These are phyloP conservation scores for Caenorhabditis sp. DNA, from an alignment of 2,888 invertebrate genomes.

Conservation along the genomic window DNA sequence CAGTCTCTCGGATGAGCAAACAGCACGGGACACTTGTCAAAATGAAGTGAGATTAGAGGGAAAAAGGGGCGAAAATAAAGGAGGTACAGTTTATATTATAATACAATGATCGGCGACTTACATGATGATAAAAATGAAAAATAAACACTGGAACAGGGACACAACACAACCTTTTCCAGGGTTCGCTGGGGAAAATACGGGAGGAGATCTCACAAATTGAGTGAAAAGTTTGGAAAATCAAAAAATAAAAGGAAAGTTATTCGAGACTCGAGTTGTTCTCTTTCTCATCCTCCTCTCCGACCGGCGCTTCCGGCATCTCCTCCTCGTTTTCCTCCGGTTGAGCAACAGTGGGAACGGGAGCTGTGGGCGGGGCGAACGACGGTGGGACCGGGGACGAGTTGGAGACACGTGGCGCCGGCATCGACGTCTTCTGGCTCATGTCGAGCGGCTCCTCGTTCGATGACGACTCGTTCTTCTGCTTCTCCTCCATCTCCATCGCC, in stretches of 20 bases:
- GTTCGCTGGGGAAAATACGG: conserved; percentile 3
- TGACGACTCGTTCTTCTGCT: conserved; percentile 9
- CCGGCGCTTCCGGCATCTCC: conserved; percentile 19
- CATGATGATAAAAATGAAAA: not conserved
- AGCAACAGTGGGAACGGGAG: not conserved
- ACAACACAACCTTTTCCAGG: conserved; percentile 1
- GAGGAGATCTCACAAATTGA: conserved; percentile 8
- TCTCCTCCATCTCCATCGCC: conserved; percentile 36
- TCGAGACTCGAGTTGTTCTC: too few species aligned
- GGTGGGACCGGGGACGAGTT: conserved; percentile 15
- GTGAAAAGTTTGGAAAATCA: conserved; percentile 1
- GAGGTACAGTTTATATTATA: not conserved
- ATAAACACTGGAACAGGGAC: not conserved
- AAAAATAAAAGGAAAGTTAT: conserved; percentile 3
- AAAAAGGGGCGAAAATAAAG: too few species aligned
- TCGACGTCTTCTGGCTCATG: conserved; percentile 38
- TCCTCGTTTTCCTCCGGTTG: not conserved
- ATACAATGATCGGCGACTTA: not conserved
- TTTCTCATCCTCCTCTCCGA: not conserved
- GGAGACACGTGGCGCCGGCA: conserved; percentile 33
- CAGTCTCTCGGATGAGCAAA: conserved; percentile 17
- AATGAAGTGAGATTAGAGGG: too few species aligned
- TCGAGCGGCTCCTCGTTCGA: conserved; percentile 38
- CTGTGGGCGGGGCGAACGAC: conserved; percentile 13
- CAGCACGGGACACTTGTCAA: conserved; percentile 21